A percentile compares a stretch with the other conserved stretches of the same genome.
Conservation (phyloP, 2,113 vertebrate genomes). For the Entelurus aequoreus region DNA sequence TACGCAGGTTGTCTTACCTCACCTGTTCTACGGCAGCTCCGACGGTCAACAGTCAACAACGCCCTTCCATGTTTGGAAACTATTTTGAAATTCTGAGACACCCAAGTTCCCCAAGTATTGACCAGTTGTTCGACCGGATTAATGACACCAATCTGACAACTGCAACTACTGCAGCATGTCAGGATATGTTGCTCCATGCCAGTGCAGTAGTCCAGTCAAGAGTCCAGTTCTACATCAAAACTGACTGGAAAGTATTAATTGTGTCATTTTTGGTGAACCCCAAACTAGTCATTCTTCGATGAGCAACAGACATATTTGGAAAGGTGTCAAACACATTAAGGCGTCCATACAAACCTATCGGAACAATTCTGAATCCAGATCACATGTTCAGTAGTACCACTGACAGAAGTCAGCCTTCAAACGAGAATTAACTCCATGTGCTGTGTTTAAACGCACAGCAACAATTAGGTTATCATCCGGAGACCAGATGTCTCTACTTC, state of each 20-base stretch:
- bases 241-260: too few relatives aligned
- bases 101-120: not conserved
- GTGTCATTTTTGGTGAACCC: not conserved
- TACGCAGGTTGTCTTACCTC: constrained; percentile 52
- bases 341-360: not conserved
- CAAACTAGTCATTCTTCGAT: not conserved
- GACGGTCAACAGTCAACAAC: constrained; percentile 51
- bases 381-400: not conserved
- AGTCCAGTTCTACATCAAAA: too few relatives aligned
- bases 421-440: not conserved
- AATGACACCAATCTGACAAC: not conserved
- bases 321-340: not conserved
- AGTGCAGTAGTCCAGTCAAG: not conserved
- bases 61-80: constrained; percentile 35
- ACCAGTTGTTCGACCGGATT: not conserved
- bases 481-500: not conserved
- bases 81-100: constrained; percentile 13
- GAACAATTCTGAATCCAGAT: not conserved
- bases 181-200: not conserved
- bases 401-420: not conserved
- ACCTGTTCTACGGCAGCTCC: constrained; percentile 54
- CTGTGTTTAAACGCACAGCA: not conserved
- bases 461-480: not conserved
- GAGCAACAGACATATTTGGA: not conserved
- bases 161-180: not conserved